These are phyloP conservation scores for Rhinichthys osculus DNA, from an alignment of 2,797 vertebrate species.

Conservation along the genomic window DNA sequence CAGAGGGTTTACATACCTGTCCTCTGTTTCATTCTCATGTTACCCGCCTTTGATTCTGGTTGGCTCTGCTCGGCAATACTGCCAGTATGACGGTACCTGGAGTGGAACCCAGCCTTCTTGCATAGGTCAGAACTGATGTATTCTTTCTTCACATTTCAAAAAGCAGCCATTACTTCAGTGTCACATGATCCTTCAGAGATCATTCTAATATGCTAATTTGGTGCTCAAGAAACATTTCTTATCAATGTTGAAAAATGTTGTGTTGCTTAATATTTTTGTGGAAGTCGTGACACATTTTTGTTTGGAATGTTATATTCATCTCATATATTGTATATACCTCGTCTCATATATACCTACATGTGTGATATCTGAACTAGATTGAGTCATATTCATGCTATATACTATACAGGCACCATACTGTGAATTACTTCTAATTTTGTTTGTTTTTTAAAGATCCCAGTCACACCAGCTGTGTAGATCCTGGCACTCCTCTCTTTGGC, in stretches of 20 bases:
- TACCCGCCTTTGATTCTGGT: conserved; percentile 87
- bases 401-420: not conserved
- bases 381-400: not conserved
- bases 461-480: conserved; percentile 90
- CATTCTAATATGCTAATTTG: not conserved
- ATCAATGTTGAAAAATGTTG: not conserved
- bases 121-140: conserved; percentile 81
- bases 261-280: not conserved
- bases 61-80: conserved; percentile 91
- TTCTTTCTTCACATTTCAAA: not conserved
- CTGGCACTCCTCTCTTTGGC: conserved; percentile 89
- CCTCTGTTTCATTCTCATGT: conserved; percentile 94
- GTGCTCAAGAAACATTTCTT: not conserved
- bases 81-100: conserved; percentile 95
- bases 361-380: not conserved
- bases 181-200: too few relatives aligned
- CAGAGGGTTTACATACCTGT: conserved; percentile 94
- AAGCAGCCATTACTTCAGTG: not conserved
- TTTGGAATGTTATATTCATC: not conserved
- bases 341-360: not conserved
- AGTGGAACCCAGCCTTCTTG: conserved; percentile 97
- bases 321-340: not conserved
- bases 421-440: not conserved
- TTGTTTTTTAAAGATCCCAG: conserved; percentile 84
- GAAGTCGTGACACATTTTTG: not conserved